These are phyloP conservation scores for Cheilosia grossa DNA, from an alignment of 2,888 invertebrate genomes.

Conservation along the genomic window DNA sequence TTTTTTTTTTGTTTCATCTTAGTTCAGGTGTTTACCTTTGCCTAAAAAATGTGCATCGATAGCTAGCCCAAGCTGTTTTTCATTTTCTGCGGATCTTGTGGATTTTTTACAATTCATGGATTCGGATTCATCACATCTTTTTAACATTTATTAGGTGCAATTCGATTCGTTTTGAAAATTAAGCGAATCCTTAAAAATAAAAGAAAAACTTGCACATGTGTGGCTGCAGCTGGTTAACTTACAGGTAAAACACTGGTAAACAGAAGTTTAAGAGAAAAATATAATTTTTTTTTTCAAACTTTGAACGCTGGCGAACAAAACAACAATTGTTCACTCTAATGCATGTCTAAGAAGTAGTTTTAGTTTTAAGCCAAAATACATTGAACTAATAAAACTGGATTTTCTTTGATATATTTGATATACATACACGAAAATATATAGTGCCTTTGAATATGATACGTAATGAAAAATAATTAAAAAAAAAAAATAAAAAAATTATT, in stretches of 20 bases:
- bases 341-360: constrained; percentile 65
- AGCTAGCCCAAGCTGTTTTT: constrained; percentile 70
- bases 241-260: constrained; percentile 73
- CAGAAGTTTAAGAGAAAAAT: constrained; percentile 13
- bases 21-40: constrained; percentile 74
- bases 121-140: constrained; percentile 64
- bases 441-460: constrained; percentile 71
- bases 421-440: constrained; percentile 71
- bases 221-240: constrained; percentile 69
- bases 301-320: constrained; percentile 24
- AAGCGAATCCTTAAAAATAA: constrained; percentile 44
- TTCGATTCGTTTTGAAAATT: constrained; percentile 50
- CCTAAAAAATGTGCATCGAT: constrained; percentile 57
- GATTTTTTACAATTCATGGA: constrained; percentile 73
- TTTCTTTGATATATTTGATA: constrained; percentile 56
- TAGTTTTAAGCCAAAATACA: constrained; percentile 64
- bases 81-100: constrained; percentile 69
- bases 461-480: constrained; percentile 36
- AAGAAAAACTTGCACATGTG: constrained; percentile 44
- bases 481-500: constrained; percentile 37
- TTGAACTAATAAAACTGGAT: constrained; percentile 61
- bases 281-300: constrained; percentile 47
- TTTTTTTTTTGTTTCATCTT: constrained; percentile 62
- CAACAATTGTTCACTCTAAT: constrained; percentile 47
- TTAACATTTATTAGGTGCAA: constrained; percentile 47